Evolutionary conservation across 2,888 invertebrate genomes (phyloP), one percentile per base, ranked within the genome.

Genomic region (Drosophila kambysellisi): DNA sequence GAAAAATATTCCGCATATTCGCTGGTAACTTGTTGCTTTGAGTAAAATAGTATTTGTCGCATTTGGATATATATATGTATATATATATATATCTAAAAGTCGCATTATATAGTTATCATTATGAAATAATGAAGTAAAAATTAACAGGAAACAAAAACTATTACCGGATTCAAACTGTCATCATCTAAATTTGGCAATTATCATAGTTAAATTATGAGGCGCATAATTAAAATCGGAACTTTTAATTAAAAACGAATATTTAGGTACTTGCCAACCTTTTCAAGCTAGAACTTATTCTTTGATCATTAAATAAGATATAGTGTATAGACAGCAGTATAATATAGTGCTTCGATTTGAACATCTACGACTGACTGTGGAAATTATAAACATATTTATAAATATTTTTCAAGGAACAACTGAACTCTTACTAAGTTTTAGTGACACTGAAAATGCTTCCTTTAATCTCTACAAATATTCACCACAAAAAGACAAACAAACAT

Each of bases 171-270:
- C 8, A 15, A 25, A 8, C 7, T 46, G 25, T 25, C 8, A 8
- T 15, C 4, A 1, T 8, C 0, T 4, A 46, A 25, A 46, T 25
- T 15, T 25, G 4, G 0, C 15, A 8, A 1, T 8, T 15, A 39
- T 39, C 8, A 1, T 39, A 17, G 4, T 39, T 39, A 17, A 39
- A 39, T 17, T 43, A 11, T 43, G 5, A 39, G 4, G 3, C 25
- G n/a, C 8, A 39, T 8, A 9, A 4, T n/a, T 0, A 1, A 3
- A 12, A 46, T 20, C 2, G 0, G 7, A 1, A 1, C 5, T 4
- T 2, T 43, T 20, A 11, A 20, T 43, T 20, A 5, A 0, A 11
- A 2, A 2, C 3, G 43, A 4, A 46, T 46, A 20, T 20, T 0
- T 7, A 0, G 9, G 12, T 11, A 11, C 11, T n/a, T 17, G 7